Evolutionary conservation across 53 echinoderm and acorn worm species (phyloP).

Genomic region (Stichopus horrens): DNA sequence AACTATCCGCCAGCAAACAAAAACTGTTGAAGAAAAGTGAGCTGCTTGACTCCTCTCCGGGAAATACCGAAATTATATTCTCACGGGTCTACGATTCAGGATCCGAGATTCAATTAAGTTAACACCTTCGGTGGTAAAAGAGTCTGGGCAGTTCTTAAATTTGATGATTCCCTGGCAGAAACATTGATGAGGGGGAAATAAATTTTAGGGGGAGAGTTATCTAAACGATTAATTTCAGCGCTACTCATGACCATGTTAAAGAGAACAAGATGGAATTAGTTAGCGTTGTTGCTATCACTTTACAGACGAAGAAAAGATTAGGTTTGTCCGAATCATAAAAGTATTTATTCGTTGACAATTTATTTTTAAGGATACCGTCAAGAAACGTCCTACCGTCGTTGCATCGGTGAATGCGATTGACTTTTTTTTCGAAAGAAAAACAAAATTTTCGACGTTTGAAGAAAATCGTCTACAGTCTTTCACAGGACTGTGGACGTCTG

Average conservation of each 20-base stretch:
- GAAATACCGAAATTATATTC: conserved; percentile 43
- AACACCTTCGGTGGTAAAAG: conserved; percentile 37
- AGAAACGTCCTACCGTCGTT: too few relatives aligned
- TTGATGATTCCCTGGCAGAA: conserved; percentile 41
- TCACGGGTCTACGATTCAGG: conserved; percentile 42
- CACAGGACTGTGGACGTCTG: too few relatives aligned
- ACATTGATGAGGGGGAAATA: conserved; percentile 22
- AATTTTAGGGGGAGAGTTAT: conserved; percentile 23
- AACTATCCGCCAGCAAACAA: conserved; percentile 42
- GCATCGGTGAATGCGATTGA: too few relatives aligned
- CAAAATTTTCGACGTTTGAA: too few relatives aligned
- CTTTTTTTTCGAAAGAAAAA: too few relatives aligned
- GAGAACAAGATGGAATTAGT: conserved; percentile 3
- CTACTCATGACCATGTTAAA: not conserved
- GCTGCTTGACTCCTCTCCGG: conserved; percentile 39
- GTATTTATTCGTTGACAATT: too few relatives aligned
- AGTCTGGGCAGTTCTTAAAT: conserved; percentile 46
- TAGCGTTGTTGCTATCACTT: conserved; percentile 15
- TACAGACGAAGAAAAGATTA: not conserved
- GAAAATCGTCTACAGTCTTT: too few relatives aligned
- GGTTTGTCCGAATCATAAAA: not conserved
- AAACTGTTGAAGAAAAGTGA: conserved; percentile 38
- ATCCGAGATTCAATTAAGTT: conserved; percentile 47
- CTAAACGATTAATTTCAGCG: conserved; percentile 45
- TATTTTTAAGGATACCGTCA: too few relatives aligned